phyloP scores from a whole-genome alignment of 2,113 vertebrate genomes.

The Chamaea fasciata region DNA sequence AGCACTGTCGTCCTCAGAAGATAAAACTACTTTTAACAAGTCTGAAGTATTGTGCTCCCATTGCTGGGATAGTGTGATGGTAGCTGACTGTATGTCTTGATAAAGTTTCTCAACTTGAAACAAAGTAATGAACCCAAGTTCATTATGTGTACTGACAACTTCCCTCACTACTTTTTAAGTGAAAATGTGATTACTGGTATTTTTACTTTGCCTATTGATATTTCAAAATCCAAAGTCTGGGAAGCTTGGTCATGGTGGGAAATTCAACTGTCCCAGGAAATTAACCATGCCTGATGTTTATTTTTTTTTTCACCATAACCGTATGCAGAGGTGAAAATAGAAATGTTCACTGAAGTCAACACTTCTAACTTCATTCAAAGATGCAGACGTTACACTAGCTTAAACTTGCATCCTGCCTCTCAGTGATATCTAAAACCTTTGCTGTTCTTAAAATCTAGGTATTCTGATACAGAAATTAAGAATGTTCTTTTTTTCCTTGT shows the following conservation, averaged over 20 bases:
- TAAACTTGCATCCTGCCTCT: not conserved
- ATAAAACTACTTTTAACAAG: not conserved
- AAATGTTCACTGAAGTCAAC: not conserved
- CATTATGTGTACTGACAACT: not conserved
- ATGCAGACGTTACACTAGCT: not conserved
- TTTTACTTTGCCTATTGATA: not conserved
- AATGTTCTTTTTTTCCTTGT: not conserved
- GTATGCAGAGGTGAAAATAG: not conserved
- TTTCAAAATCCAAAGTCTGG: not conserved
- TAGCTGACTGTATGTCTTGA: not conserved
- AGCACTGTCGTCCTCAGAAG: not conserved
- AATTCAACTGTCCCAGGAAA: not conserved
- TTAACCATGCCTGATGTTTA: not conserved
- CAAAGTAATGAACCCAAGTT: not conserved
- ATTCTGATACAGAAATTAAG: not conserved
- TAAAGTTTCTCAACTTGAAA: not conserved
- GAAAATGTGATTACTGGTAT: accelerated
- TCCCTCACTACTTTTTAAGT: not conserved
- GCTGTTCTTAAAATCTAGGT: not conserved
- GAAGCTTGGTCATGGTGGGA: not conserved
- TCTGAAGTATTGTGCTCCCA: not conserved
- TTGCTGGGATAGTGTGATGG: too few species aligned
- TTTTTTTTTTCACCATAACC: not conserved
- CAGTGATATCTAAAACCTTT: not conserved
- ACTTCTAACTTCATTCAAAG: not conserved